A percentile compares a stretch with the other conserved stretches of the same genome.
Conservation (phyloP, 2,113 vertebrate genomes). For the Scomber japonicus region DNA sequence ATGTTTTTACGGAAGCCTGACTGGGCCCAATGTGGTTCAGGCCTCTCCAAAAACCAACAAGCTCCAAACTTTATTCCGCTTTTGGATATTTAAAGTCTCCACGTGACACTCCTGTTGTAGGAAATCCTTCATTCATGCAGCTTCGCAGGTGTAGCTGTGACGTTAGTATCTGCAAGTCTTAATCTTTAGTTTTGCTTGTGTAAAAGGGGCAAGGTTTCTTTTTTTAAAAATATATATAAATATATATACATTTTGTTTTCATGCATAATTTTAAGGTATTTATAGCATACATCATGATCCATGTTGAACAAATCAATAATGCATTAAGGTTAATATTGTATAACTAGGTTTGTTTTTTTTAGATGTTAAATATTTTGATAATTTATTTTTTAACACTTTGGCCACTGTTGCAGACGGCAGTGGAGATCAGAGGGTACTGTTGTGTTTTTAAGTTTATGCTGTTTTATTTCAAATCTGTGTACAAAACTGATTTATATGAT, state of each 20-base stretch:
- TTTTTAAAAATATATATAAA: conserved; percentile 33
- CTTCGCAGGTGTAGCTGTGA: conserved; percentile 62
- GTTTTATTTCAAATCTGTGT: conserved; percentile 66
- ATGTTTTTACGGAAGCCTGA: background rate
- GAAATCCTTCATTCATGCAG: conserved; percentile 31
- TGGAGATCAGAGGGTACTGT: conserved; percentile 75
- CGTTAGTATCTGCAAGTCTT: conserved; percentile 68
- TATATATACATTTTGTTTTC: conserved; percentile 49
- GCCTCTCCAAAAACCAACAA: background rate
- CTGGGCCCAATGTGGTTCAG: background rate
- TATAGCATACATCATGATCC: conserved; percentile 64
- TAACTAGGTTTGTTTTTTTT: conserved; percentile 68
- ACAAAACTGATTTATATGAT: conserved; percentile 70
- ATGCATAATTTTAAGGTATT: conserved; percentile 79
- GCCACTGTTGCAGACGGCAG: conserved; percentile 73
- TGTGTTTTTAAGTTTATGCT: conserved; percentile 63
- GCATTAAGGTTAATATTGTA: conserved; percentile 73
- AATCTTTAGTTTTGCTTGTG: conserved; percentile 68
- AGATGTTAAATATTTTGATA: conserved; percentile 84
- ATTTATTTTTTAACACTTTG: conserved; percentile 84
- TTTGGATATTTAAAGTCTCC: background rate
- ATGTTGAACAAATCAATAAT: conserved; percentile 80
- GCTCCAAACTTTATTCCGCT: background rate
- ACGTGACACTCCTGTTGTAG: conserved; percentile 25
- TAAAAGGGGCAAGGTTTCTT: conserved; percentile 59